Conservation (phyloP, 2,797 vertebrate genomes). For the Anguilla marmorata region DNA sequence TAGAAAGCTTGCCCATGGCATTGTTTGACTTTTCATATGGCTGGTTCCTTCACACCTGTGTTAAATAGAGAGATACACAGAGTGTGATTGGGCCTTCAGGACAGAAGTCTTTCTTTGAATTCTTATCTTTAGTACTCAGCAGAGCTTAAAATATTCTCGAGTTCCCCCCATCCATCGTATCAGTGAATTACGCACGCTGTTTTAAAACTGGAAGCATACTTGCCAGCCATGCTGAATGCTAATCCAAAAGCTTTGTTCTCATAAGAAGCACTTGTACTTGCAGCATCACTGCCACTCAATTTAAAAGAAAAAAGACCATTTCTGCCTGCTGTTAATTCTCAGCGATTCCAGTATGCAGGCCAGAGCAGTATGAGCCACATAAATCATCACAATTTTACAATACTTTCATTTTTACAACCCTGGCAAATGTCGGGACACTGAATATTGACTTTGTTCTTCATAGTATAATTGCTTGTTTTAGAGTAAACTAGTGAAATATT, state of each 20-base stretch:
- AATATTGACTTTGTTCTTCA: not conserved
- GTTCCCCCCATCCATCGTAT: slow-evolving; percentile 36
- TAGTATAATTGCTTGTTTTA: not conserved
- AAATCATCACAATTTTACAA: not conserved
- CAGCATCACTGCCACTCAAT: not conserved
- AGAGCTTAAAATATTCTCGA: slow-evolving; percentile 42
- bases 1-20: slow-evolving; percentile 17
- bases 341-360: not conserved
- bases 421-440: not conserved
- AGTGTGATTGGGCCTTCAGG: slow-evolving; percentile 42
- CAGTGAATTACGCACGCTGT: slow-evolving; percentile 31
- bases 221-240: slow-evolving; percentile 39
- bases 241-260: slow-evolving; percentile 23
- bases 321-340: not conserved
- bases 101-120: slow-evolving; percentile 37
- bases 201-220: slow-evolving; percentile 24
- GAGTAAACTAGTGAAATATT: not conserved
- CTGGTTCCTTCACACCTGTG: slow-evolving; percentile 27
- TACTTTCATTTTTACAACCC: not conserved
- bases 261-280: not conserved
- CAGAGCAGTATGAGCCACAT: not conserved
- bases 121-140: slow-evolving; percentile 50
- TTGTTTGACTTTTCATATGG: slow-evolving; percentile 34
- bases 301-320: not conserved
- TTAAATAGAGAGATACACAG: slow-evolving; percentile 32